These are phyloP conservation scores for Microctenopoma stevenorrisi DNA, from an alignment of 2,797 vertebrate genomes.

Conservation along the genomic window DNA sequence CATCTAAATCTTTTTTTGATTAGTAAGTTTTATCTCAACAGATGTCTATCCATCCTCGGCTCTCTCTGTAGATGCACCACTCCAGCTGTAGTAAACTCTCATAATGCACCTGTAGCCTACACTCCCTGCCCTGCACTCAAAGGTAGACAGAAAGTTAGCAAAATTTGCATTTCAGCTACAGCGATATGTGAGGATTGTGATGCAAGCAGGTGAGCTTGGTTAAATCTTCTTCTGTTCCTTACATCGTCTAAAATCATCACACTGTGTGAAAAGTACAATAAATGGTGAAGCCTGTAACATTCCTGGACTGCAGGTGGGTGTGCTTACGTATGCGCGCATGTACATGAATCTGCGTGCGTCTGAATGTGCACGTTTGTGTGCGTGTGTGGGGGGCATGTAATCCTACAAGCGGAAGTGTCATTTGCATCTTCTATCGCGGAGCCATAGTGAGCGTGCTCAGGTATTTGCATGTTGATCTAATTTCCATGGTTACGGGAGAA, in stretches of 20 bases:
- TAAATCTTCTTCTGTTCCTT: not conserved
- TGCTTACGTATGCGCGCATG: slow-evolving; percentile 28
- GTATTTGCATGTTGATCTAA: slow-evolving; percentile 80
- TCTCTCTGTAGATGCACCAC: too few relatives aligned
- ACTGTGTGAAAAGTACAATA: not conserved
- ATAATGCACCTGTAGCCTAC: too few relatives aligned
- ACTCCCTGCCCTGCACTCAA: too few relatives aligned
- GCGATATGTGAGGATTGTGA: too few relatives aligned
- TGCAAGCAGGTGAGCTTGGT: too few relatives aligned
- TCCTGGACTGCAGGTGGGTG: slow-evolving; percentile 27
- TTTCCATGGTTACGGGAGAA: slow-evolving; percentile 72
- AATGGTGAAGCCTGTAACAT: not conserved
- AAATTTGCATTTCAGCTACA: too few relatives aligned
- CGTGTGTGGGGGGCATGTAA: slow-evolving; percentile 52
- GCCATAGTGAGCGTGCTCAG: slow-evolving; percentile 58
- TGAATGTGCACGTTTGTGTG: slow-evolving; percentile 35
- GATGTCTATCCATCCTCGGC: too few relatives aligned
- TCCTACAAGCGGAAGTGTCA: slow-evolving; percentile 56
- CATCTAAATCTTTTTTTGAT: too few relatives aligned
- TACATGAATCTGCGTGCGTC: slow-evolving; percentile 7
- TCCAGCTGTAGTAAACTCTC: too few relatives aligned
- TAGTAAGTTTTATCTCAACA: too few relatives aligned
- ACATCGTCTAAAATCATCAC: not conserved
- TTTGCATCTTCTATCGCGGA: slow-evolving; percentile 73
- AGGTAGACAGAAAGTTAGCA: too few relatives aligned